These are phyloP conservation scores for Blennius ocellaris DNA, from an alignment of 2,113 vertebrate genomes.

Conservation along the genomic window DNA sequence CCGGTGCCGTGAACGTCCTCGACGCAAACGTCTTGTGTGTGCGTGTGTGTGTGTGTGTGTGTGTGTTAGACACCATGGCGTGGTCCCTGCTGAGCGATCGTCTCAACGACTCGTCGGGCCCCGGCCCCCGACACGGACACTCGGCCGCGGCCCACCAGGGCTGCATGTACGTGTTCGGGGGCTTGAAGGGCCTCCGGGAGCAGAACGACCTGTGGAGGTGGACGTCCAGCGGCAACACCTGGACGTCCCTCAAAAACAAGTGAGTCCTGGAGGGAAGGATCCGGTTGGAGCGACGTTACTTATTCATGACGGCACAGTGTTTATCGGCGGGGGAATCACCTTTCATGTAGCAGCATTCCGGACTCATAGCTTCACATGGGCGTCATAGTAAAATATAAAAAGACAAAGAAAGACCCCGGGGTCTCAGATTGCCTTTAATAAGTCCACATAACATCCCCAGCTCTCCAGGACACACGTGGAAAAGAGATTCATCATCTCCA, in stretches of 20 bases:
- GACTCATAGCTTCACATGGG: too few species aligned
- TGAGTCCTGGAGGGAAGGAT: slow-evolving; percentile 59
- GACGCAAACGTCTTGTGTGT: too few species aligned
- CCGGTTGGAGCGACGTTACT: too few species aligned
- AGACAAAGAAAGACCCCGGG: too few species aligned
- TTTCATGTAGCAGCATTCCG: background rate
- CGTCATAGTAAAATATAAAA: too few species aligned
- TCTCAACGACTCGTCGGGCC: slow-evolving; percentile 63
- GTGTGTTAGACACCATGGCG: slow-evolving; percentile 77
- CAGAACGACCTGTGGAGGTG: slow-evolving; percentile 91
- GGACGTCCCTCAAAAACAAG: slow-evolving; percentile 86
- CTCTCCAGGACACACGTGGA: too few species aligned
- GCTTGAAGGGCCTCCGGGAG: slow-evolving; percentile 86
- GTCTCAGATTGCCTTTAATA: too few species aligned
- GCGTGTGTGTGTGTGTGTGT: background rate
- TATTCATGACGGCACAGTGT: too few species aligned
- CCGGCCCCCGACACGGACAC: slow-evolving; percentile 88
- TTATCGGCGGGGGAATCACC: background rate
- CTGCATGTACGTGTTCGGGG: slow-evolving; percentile 88
- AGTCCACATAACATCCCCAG: too few species aligned
- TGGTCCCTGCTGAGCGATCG: slow-evolving; percentile 78
- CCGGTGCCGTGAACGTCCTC: too few species aligned
- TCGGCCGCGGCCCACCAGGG: slow-evolving; percentile 80
- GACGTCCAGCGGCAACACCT: slow-evolving; percentile 80
- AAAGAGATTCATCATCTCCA: too few species aligned